These are phyloP conservation scores for Actinia equina DNA, from an alignment of 64 coral and sea anemone genomes.

Conservation along the genomic window DNA sequence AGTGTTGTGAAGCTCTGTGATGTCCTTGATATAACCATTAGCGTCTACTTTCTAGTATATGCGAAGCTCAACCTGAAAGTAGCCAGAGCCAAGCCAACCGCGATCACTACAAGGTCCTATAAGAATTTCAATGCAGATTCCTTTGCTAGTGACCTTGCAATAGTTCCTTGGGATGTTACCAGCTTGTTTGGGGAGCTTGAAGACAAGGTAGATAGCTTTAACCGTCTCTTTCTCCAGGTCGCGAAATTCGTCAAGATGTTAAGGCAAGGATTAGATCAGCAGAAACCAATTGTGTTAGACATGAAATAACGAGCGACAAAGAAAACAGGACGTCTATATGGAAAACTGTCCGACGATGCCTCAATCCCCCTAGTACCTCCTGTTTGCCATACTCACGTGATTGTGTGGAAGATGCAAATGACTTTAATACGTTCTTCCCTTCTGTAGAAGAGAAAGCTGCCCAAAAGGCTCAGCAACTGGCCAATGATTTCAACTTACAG, in stretches of 20 bases:
- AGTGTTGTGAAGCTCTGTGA: not conserved
- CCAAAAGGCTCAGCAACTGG: not conserved
- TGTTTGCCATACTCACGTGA: not conserved
- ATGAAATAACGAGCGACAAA: conserved; percentile 10
- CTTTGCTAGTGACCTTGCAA: not conserved
- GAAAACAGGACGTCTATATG: conserved; percentile 34
- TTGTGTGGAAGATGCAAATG: not conserved
- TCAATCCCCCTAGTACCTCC: not conserved
- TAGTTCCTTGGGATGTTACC: not conserved
- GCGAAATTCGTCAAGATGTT: conserved; percentile 30
- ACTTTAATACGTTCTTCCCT: not conserved
- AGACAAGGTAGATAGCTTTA: conserved; percentile 36
- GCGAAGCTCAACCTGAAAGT: not conserved
- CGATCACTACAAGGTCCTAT: not conserved
- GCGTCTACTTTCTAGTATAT: conserved; percentile 2
- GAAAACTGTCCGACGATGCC: conserved; percentile 9
- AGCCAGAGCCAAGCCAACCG: not conserved
- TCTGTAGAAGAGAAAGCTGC: not conserved
- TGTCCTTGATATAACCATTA: conserved; percentile 15
- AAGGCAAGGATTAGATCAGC: conserved; percentile 37
- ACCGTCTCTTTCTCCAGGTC: conserved; percentile 26
- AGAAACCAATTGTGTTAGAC: conserved; percentile 22
- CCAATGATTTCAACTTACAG: not conserved
- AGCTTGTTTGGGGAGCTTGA: conserved; percentile 7
- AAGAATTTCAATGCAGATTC: not conserved